Conservation (phyloP, 2,888 invertebrate genomes). For the Eupithecia dodoneata region DNA sequence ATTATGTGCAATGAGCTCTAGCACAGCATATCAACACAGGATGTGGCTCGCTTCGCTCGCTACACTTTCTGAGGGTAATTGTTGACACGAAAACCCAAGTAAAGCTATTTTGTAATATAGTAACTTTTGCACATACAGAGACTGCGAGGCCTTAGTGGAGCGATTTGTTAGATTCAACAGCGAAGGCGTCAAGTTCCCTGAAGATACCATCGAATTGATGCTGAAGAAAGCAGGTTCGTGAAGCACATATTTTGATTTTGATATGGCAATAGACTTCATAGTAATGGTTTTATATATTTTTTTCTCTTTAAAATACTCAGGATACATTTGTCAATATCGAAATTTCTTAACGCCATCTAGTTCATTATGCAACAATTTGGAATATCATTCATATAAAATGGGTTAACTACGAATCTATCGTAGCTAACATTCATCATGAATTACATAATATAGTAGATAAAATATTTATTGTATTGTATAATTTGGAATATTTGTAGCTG, state of each 20-base stretch:
- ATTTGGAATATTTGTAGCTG: no score
- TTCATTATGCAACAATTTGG: neutral
- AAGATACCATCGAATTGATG: conserved; percentile 56
- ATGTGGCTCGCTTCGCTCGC: neutral
- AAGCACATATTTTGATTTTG: neutral
- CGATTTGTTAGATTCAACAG: conserved; percentile 65
- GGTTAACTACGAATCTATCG: no score
- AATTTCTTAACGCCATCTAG: neutral
- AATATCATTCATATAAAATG: no score
- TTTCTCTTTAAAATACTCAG: neutral
- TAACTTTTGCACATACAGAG: conserved; percentile 49
- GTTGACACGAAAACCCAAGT: neutral
- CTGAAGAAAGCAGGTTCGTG: conserved; percentile 47
- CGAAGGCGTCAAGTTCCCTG: conserved; percentile 63
- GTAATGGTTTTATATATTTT: neutral
- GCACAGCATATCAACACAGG: neutral
- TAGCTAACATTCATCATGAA: no score
- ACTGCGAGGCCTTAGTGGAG: conserved; percentile 56
- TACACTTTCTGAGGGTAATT: neutral
- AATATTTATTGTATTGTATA: no score
- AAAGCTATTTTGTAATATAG: neutral
- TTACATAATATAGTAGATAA: no score
- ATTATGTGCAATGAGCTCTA: neutral
- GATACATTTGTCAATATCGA: neutral
- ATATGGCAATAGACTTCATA: neutral